phyloP scores from a whole-genome alignment of 2,113 vertebrate genomes.

The Lucifuga dentata region DNA sequence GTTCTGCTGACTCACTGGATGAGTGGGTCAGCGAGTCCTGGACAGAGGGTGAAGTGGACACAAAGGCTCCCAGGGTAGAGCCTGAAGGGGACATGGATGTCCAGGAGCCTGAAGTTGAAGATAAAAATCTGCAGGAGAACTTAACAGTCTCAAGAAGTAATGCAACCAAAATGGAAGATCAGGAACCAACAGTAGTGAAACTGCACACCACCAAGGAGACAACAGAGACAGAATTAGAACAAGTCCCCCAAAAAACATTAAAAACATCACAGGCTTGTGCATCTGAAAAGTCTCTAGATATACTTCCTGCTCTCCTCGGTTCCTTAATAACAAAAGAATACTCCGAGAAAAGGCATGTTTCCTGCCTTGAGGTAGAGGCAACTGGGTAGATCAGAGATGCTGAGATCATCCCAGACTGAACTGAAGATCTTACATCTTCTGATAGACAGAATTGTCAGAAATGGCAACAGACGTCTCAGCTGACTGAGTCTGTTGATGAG shows the following conservation, averaged over 20 bases:
- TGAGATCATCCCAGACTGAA: constrained; percentile 42
- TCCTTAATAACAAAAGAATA: constrained; percentile 13
- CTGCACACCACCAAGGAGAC: not conserved
- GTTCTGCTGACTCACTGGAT: constrained; percentile 32
- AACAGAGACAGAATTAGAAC: constrained; percentile 21
- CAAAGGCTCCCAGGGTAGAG: constrained; percentile 50
- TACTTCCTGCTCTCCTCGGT: not conserved
- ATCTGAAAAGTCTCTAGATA: not conserved
- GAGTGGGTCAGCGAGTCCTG: constrained; percentile 41
- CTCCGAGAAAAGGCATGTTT: constrained; percentile 23
- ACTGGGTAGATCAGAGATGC: constrained; percentile 34
- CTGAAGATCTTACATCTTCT: constrained; percentile 3
- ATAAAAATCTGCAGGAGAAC: constrained; percentile 9
- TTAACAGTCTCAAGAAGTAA: constrained; percentile 2
- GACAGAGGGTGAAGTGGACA: constrained; percentile 26
- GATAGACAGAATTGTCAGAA: constrained; percentile 19
- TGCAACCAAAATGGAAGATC: constrained; percentile 25
- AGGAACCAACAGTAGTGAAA: constrained; percentile 9
- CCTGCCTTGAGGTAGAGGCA: constrained; percentile 18
- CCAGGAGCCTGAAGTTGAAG: constrained; percentile 14
- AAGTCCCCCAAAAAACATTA: constrained; percentile 2
- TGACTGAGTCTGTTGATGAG: constrained; percentile 6
- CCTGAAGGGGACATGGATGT: constrained; percentile 57
- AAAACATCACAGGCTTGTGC: not conserved
- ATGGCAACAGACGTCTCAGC: not conserved